These are phyloP conservation scores for Pomatorhinus ruficollis DNA, from an alignment of 2,113 vertebrate species.

Conservation along the genomic window DNA sequence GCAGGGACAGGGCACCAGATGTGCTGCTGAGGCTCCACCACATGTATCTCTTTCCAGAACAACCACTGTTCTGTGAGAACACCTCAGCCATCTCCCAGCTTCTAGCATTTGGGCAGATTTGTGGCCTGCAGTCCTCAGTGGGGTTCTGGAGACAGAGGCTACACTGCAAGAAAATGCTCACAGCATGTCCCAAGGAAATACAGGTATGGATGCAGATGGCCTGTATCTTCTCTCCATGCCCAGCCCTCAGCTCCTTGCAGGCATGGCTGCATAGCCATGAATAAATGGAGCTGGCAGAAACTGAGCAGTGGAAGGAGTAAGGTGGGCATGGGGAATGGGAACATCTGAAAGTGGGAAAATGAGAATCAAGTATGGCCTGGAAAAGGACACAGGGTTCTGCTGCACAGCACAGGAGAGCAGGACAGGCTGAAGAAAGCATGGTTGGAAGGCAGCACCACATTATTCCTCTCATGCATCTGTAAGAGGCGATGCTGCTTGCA, in stretches of 20 bases:
- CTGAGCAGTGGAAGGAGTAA: neutral
- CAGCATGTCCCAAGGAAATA: neutral
- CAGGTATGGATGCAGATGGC: neutral
- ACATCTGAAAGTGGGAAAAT: neutral
- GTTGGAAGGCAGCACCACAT: fast-evolving
- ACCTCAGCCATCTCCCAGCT: neutral
- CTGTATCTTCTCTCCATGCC: neutral
- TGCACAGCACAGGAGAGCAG: neutral
- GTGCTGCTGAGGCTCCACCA: neutral
- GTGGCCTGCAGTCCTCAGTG: fast-evolving
- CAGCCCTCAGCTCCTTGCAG: neutral
- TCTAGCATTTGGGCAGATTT: neutral
- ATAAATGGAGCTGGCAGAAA: neutral
- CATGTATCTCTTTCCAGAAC: fast-evolving
- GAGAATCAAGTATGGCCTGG: neutral
- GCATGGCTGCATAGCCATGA: neutral
- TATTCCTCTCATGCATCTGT: fast-evolving
- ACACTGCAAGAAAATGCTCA: neutral
- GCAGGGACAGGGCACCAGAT: neutral
- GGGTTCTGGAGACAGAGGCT: neutral
- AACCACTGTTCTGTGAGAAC: neutral
- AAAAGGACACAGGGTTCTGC: neutral
- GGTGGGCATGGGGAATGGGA: neutral
- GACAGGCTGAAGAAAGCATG: neutral
- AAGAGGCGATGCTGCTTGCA: fast-evolving